phyloP scores from a whole-genome alignment of 2,113 vertebrate genomes.

The Onychostoma macrolepis region DNA sequence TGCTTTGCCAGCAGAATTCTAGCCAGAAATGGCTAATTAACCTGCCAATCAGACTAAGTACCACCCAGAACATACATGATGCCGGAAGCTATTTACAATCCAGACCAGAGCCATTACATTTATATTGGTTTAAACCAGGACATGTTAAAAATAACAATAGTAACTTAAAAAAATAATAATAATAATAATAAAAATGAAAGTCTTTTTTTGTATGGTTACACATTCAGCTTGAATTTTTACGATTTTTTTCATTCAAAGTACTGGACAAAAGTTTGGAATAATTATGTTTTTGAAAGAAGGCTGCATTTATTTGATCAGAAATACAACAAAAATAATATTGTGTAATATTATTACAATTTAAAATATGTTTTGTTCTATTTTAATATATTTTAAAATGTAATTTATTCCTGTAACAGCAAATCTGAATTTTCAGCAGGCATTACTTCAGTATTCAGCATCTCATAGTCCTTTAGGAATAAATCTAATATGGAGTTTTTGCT shows the following conservation, averaged over 20 bases:
- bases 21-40: conserved; percentile 62
- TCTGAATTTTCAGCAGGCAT: background rate
- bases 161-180: background rate
- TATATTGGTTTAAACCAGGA: background rate
- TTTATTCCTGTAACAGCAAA: too few species aligned
- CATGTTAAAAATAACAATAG: background rate
- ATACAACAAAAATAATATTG: background rate
- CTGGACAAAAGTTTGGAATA: background rate
- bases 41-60: conserved; percentile 64
- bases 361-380: background rate
- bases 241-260: background rate
- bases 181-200: background rate
- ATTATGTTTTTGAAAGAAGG: background rate
- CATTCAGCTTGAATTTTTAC: background rate
- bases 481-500: background rate
- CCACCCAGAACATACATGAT: conserved; percentile 23
- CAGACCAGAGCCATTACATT: background rate
- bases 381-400: background rate
- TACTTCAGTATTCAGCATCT: background rate
- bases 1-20: conserved; percentile 37
- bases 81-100: conserved; percentile 4
- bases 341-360: background rate
- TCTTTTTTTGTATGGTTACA: background rate
- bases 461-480: background rate
- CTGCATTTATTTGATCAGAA: background rate